Percentiles rank a stretch among this genome's conserved stretches.
These are phyloP conservation scores for Caenorhabditis virilis DNA, from an alignment of 2,888 invertebrate species.

Conservation along the genomic window DNA sequence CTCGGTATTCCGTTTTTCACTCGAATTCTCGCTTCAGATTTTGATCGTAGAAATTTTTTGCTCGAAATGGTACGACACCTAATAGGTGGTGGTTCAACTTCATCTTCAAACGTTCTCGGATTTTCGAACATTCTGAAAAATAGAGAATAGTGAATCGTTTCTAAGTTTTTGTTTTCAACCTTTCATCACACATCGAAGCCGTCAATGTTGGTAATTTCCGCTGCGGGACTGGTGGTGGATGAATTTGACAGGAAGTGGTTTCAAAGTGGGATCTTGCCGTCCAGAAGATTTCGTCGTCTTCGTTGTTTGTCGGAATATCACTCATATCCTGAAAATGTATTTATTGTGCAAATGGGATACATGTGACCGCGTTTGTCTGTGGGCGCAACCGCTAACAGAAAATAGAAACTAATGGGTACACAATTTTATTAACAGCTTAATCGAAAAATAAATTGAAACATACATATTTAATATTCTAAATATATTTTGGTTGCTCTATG, in stretches of 20 bases:
- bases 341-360: no score
- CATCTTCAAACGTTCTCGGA: not conserved
- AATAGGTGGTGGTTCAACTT: not conserved
- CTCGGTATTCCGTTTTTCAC: not conserved
- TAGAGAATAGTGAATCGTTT: not conserved
- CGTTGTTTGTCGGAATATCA: no score
- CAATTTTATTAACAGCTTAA: no score
- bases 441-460: not conserved
- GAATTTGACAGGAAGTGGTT: not conserved
- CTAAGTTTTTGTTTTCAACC: not conserved
- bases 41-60: slow-evolving; percentile 4
- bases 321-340: not conserved
- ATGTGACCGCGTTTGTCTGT: no score
- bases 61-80: not conserved
- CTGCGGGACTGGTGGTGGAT: not conserved
- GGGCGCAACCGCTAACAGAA: no score
- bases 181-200: slow-evolving; percentile 1
- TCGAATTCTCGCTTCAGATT: slow-evolving; percentile 1
- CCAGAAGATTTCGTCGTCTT: not conserved
- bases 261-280: not conserved
- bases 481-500: not conserved
- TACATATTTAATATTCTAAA: no score
- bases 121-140: not conserved
- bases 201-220: not conserved
- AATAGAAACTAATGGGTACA: no score